Conservation (phyloP, 2,888 invertebrate genomes). For the Drosophila monieri region DNA sequence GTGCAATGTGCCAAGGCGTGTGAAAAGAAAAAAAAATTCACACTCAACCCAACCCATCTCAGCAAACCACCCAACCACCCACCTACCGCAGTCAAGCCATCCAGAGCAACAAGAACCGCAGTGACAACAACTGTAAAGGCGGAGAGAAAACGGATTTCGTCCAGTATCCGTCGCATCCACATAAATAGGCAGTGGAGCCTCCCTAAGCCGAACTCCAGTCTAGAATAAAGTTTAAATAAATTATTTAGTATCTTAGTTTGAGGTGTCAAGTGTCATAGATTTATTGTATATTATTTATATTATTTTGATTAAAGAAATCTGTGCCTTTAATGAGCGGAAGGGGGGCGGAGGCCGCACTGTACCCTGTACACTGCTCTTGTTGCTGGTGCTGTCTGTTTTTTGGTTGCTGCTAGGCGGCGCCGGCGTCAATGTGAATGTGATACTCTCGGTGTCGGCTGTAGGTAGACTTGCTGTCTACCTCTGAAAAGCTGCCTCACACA, state of each 20-base stretch:
- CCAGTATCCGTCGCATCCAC: slow-evolving; percentile 30
- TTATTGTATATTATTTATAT: no score
- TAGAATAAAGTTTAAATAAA: not conserved
- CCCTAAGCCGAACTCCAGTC: not conserved
- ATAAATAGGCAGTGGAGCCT: slow-evolving; percentile 30
- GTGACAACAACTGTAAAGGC: slow-evolving; percentile 72
- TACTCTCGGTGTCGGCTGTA: slow-evolving; percentile 52
- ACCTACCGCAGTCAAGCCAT: slow-evolving; percentile 58
- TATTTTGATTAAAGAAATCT: no score
- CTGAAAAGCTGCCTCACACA: slow-evolving; percentile 38
- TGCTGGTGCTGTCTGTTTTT: slow-evolving; percentile 55
- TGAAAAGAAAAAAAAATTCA: slow-evolving; percentile 7
- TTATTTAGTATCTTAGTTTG: no score
- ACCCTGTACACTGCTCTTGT: slow-evolving; percentile 39
- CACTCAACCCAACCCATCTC: slow-evolving; percentile 7
- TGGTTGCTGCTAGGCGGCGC: slow-evolving; percentile 62
- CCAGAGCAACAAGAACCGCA: slow-evolving; percentile 74
- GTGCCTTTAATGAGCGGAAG: slow-evolving; percentile 60
- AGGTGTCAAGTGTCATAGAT: no score
- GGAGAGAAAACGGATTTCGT: slow-evolving; percentile 22
- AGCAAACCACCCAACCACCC: slow-evolving; percentile 27
- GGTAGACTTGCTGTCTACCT: slow-evolving; percentile 76
- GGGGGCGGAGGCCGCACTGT: slow-evolving; percentile 61
- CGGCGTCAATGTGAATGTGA: slow-evolving; percentile 66
- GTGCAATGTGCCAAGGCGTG: slow-evolving; percentile 64